Conservation (phyloP, 2,888 invertebrate species). For the Nephrotoma flavescens region DNA sequence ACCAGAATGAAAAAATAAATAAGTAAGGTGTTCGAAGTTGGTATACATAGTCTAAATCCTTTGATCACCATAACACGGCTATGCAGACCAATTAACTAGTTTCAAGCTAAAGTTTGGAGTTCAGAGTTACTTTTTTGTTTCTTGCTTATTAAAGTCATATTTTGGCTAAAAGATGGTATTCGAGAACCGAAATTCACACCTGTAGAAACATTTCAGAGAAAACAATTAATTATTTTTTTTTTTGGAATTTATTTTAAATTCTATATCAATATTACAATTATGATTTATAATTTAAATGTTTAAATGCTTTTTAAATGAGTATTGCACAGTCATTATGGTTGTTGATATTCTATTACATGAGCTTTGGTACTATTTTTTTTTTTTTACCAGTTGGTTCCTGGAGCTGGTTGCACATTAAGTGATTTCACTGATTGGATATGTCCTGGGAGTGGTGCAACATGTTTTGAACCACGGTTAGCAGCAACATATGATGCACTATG, state of each 20-base stretch:
- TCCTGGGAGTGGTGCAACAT: slow-evolving; percentile 1
- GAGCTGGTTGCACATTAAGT: not conserved
- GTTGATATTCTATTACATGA: not conserved
- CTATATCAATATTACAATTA: not conserved
- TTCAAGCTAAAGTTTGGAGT: no score
- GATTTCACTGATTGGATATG: not conserved
- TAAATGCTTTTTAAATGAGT: not conserved
- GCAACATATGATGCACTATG: not conserved
- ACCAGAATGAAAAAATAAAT: no score
- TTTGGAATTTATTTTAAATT: not conserved
- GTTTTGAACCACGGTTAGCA: not conserved
- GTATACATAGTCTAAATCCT: no score
- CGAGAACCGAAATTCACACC: no score
- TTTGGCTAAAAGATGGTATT: no score
- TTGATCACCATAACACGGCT: no score
- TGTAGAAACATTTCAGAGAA: no score
- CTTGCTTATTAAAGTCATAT: no score
- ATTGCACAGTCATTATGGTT: not conserved
- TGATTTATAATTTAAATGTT: not conserved
- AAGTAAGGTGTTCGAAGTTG: no score
- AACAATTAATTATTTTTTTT: not conserved
- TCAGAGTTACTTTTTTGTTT: no score
- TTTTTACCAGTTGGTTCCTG: not conserved
- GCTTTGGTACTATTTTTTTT: not conserved
- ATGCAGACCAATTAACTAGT: no score